Evolutionary conservation across 2,113 vertebrate genomes (phyloP).

Genomic region (Gymnocephalus cernua): DNA sequence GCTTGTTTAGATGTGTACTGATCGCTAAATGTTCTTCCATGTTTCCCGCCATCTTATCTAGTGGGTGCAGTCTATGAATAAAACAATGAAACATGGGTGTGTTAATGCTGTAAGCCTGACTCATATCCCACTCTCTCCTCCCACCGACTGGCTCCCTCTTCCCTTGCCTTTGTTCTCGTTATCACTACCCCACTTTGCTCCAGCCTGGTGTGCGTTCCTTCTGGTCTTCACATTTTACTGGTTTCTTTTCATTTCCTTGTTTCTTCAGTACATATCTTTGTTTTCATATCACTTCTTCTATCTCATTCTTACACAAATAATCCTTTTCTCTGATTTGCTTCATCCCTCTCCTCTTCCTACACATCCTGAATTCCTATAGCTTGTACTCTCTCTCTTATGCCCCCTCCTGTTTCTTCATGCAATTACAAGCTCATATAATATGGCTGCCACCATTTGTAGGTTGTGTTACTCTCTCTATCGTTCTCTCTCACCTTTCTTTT

Average conservation of each 20-base stretch:
- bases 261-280: constrained; percentile 4
- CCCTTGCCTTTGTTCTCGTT: constrained; percentile 51
- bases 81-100: constrained; percentile 70
- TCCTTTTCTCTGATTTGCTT: constrained; percentile 41
- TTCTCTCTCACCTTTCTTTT: not conserved
- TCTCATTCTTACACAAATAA: constrained; percentile 47
- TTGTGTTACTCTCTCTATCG: not conserved
- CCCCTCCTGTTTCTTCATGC: constrained; percentile 66
- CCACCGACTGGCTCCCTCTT: constrained; percentile 39
- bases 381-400: constrained; percentile 57
- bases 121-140: constrained; percentile 61
- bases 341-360: constrained; percentile 55
- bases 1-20: not conserved
- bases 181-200: constrained; percentile 30
- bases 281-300: constrained; percentile 13
- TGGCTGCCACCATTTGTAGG: constrained; percentile 30
- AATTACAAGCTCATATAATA: constrained; percentile 60
- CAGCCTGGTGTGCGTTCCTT: not conserved
- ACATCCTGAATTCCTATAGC: constrained; percentile 40
- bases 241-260: not conserved
- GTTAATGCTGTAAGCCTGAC: constrained; percentile 61
- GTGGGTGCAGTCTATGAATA: constrained; percentile 52
- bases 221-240: constrained; percentile 6
- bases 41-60: constrained; percentile 43
- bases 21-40: not conserved